Percentiles rank a stretch among this genome's conserved stretches.
Conservation (phyloP, 2,888 invertebrate species). For the Bombyx huttoni region DNA sequence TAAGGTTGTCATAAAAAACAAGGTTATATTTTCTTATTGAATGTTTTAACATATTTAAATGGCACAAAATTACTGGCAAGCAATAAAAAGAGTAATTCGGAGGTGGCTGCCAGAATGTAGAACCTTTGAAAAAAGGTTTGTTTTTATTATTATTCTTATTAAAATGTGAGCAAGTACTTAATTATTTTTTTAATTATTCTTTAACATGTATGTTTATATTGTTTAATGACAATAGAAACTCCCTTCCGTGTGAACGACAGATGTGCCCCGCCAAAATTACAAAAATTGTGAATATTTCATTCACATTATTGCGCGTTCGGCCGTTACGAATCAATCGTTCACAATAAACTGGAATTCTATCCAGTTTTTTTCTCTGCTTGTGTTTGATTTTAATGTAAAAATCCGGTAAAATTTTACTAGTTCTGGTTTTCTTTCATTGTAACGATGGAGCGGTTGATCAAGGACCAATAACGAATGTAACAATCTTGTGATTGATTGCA, state of each 20-base stretch:
- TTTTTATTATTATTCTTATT: background rate
- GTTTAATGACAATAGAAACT: constrained; percentile 31
- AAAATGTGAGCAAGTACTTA: background rate
- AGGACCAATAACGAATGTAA: constrained; percentile 51
- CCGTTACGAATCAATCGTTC: constrained; percentile 70
- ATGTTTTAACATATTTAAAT: constrained; percentile 7
- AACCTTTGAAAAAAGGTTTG: background rate
- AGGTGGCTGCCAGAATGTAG: background rate
- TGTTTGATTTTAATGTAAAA: constrained; percentile 65
- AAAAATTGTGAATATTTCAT: constrained; percentile 69
- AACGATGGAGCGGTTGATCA: constrained; percentile 55
- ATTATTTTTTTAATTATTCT: background rate
- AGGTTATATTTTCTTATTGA: constrained; percentile 24
- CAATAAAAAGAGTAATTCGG: background rate
- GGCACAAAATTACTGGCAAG: constrained; percentile 8
- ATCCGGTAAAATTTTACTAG: constrained; percentile 55
- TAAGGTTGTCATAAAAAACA: constrained; percentile 35
- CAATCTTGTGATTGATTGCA: constrained; percentile 70
- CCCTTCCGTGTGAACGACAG: constrained; percentile 64
- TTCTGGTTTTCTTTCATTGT: constrained; percentile 47
- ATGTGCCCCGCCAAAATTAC: constrained; percentile 60
- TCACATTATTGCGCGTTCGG: constrained; percentile 63
- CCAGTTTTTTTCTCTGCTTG: constrained; percentile 53
- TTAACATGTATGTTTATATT: constrained; percentile 18
- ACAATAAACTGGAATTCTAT: constrained; percentile 62